phyloP scores from a whole-genome alignment of 2,888 invertebrate genomes.

The Pammene fasciana region DNA sequence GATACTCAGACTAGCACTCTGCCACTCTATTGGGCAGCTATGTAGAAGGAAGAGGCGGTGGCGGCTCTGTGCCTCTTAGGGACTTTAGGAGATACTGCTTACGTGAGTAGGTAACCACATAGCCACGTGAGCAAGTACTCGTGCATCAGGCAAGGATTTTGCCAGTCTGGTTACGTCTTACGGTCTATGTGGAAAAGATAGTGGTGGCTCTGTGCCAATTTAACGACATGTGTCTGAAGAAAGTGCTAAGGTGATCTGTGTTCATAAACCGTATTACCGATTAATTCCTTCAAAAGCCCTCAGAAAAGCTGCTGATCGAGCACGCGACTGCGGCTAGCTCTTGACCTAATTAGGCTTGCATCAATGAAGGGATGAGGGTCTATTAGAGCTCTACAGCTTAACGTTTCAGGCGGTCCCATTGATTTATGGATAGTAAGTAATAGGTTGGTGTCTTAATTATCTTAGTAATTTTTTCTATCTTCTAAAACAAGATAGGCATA shows the following conservation, averaged over 20 bases:
- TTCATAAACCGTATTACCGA: no score
- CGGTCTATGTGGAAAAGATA: slow-evolving; percentile 89
- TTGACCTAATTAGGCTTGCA: no score
- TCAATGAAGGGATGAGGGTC: no score
- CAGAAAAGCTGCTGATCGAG: no score
- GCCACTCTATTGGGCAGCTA: slow-evolving; percentile 89
- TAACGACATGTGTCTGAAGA: slow-evolving; percentile 90
- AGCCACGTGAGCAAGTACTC: neutral
- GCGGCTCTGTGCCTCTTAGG: slow-evolving; percentile 90
- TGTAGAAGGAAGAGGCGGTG: slow-evolving; percentile 92
- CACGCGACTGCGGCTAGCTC: no score
- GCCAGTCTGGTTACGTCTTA: slow-evolving; percentile 91
- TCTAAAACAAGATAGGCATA: no score
- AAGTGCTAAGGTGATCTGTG: slow-evolving; percentile 90
- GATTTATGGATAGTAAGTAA: no score
- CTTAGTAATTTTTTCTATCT: no score
- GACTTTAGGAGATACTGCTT: slow-evolving; percentile 94
- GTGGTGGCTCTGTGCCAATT: slow-evolving; percentile 91
- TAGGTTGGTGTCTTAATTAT: no score
- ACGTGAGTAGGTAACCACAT: slow-evolving; percentile 71
- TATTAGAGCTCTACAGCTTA: no score
- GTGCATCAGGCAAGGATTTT: slow-evolving; percentile 89
- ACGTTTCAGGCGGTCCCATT: no score
- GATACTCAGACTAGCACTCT: slow-evolving; percentile 87
- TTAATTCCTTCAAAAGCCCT: no score